phyloP scores from a whole-genome alignment of 2,888 invertebrate species.

The Smittia sp. region DNA sequence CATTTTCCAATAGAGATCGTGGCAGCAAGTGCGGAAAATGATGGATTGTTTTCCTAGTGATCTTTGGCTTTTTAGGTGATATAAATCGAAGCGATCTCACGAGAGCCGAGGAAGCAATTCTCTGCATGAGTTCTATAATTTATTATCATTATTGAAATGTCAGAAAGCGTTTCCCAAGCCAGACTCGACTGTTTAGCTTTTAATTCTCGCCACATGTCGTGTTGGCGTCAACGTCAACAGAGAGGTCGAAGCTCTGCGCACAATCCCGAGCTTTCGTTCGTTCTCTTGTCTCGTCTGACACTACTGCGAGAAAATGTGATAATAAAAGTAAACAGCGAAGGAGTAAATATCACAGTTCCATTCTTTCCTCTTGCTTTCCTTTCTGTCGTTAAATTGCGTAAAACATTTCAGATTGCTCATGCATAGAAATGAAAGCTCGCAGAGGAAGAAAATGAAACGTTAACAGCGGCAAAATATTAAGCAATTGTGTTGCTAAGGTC shows the following conservation, averaged over 20 bases:
- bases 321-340: slow-evolving; percentile 37
- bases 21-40: slow-evolving; percentile 14
- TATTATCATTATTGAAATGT: slow-evolving; percentile 35
- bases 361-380: slow-evolving; percentile 11
- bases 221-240: neutral
- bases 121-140: slow-evolving; percentile 36
- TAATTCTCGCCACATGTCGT: neutral
- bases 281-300: slow-evolving; percentile 4
- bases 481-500: slow-evolving; percentile 27
- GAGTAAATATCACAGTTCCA: slow-evolving; percentile 40
- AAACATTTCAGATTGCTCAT: slow-evolving; percentile 32
- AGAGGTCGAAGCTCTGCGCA: slow-evolving; percentile 20
- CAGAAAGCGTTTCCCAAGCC: neutral
- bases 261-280: neutral
- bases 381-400: slow-evolving; percentile 39
- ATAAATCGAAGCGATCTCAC: slow-evolving; percentile 40
- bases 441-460: neutral
- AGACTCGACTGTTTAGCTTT: neutral
- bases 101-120: slow-evolving; percentile 9
- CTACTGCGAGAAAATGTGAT: slow-evolving; percentile 33
- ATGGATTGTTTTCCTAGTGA: slow-evolving; percentile 33
- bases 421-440: slow-evolving; percentile 14
- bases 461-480: slow-evolving; percentile 1
- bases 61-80: slow-evolving; percentile 38
- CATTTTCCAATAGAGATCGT: neutral